Percentiles rank a stretch among this genome's conserved stretches.
phyloP scores from a whole-genome alignment of 2,113 vertebrate genomes.

The Thunnus maccoyii region DNA sequence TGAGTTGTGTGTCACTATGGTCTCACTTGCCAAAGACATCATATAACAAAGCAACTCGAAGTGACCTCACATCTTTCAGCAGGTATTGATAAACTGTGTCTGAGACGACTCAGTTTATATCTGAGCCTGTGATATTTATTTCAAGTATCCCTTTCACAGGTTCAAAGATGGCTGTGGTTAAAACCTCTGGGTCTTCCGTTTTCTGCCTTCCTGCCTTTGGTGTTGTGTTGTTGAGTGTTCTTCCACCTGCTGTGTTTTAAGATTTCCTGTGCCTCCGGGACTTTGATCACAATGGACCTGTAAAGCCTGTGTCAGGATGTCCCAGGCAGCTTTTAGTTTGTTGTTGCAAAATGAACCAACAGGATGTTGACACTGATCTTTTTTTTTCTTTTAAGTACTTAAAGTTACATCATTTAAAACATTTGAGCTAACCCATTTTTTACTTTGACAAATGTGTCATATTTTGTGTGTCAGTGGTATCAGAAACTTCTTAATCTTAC shows the following conservation, averaged over 20 bases:
- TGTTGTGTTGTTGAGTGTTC: slow-evolving; percentile 36
- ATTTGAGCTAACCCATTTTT: slow-evolving; percentile 39
- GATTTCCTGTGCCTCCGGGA: slow-evolving; percentile 32
- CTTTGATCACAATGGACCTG: slow-evolving; percentile 34
- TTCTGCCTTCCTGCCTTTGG: slow-evolving; percentile 54
- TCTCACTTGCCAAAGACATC: not conserved
- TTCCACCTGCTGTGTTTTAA: slow-evolving; percentile 49
- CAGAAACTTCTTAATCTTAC: slow-evolving; percentile 43
- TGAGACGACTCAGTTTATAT: not conserved
- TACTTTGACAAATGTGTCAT: slow-evolving; percentile 10
- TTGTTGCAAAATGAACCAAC: slow-evolving; percentile 32
- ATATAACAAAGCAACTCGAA: not conserved
- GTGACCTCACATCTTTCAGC: not conserved
- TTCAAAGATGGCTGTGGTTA: slow-evolving; percentile 29
- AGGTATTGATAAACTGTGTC: not conserved
- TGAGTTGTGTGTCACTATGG: not conserved
- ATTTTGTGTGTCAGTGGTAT: slow-evolving; percentile 30
- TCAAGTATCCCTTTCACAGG: slow-evolving; percentile 1
- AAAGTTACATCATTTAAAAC: slow-evolving; percentile 21
- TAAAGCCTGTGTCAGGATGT: slow-evolving; percentile 43
- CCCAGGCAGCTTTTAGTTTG: slow-evolving; percentile 28
- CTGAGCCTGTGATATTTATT: slow-evolving; percentile 25
- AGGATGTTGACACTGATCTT: slow-evolving; percentile 35
- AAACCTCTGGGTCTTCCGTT: slow-evolving; percentile 23
- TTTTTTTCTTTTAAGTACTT: slow-evolving; percentile 21